These are phyloP conservation scores for Synergus gifuensis DNA, from an alignment of 2,888 invertebrate species.

Conservation along the genomic window DNA sequence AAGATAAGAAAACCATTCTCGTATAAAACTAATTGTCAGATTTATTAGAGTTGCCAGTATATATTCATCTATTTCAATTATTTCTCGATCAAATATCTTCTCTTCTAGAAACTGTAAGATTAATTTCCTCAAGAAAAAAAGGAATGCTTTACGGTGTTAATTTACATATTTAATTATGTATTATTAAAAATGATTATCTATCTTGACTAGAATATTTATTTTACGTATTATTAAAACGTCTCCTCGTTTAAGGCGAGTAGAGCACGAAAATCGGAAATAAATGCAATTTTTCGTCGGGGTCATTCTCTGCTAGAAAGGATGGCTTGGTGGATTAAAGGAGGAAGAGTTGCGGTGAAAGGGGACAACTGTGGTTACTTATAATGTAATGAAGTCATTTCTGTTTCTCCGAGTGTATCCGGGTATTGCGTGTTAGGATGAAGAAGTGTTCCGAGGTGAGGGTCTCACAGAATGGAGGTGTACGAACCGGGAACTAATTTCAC, in stretches of 20 bases:
- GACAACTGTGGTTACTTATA: slow-evolving; percentile 60
- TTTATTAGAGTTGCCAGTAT: not conserved
- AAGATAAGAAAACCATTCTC: not conserved
- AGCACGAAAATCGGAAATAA: not conserved
- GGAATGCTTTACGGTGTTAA: no score
- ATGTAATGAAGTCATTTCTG: slow-evolving; percentile 74
- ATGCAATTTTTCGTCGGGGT: not conserved
- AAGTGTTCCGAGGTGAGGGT: slow-evolving; percentile 49
- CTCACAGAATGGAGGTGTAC: slow-evolving; percentile 47
- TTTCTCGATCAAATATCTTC: no score
- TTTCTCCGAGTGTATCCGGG: slow-evolving; percentile 61
- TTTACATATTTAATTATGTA: no score
- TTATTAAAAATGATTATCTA: no score
- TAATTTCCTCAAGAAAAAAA: no score
- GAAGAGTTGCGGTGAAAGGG: slow-evolving; percentile 30
- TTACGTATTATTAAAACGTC: not conserved
- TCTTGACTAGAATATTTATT: no score
- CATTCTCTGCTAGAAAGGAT: slow-evolving; percentile 9
- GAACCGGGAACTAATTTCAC: slow-evolving; percentile 70
- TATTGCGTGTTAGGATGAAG: slow-evolving; percentile 43
- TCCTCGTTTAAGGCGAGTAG: not conserved
- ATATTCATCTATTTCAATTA: not conserved
- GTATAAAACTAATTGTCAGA: not conserved
- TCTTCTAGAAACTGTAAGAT: no score
- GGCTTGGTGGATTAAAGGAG: not conserved